These are phyloP conservation scores for Eupeodes corollae DNA, from an alignment of 1,140 invertebrate species.

Conservation along the genomic window DNA sequence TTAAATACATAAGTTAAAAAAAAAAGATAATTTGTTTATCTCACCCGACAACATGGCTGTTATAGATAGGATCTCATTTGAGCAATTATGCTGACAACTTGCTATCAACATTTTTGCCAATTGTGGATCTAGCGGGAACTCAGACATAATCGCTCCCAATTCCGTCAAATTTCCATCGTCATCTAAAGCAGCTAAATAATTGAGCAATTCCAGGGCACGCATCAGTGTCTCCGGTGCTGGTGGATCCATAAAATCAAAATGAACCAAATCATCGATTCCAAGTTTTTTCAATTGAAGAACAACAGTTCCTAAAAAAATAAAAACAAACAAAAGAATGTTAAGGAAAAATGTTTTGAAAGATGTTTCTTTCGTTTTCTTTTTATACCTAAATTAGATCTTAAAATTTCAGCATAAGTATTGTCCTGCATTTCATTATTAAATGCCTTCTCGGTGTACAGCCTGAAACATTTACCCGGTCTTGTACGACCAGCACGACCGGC, in stretches of 20 bases:
- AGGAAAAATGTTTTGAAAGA: neutral
- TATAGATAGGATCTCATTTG: constrained; percentile 98
- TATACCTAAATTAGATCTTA: constrained; percentile 44
- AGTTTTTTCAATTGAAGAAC: constrained; percentile 97
- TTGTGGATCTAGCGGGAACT: constrained; percentile 98
- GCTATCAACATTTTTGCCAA: constrained; percentile 98
- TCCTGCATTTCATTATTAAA: constrained; percentile 99
- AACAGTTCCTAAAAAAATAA: constrained; percentile 51
- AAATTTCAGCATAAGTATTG: constrained; percentile 98
- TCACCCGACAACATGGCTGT: constrained; percentile 98
- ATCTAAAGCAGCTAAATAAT: constrained; percentile 82
- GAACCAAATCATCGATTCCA: constrained; percentile 97
- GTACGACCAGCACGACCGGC: constrained; percentile 96
- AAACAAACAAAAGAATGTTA: neutral
- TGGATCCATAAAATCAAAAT: constrained; percentile 99
- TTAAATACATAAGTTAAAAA: too few relatives aligned
- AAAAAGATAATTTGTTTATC: constrained; percentile 8
- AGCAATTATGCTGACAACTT: constrained; percentile 93
- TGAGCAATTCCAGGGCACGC: constrained; percentile 93
- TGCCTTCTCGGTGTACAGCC: constrained; percentile 97
- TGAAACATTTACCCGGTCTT: constrained; percentile 94
- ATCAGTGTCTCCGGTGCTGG: constrained; percentile 99
- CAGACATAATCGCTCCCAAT: constrained; percentile 97
- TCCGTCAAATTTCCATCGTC: constrained; percentile 95
- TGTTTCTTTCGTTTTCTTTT: neutral